phyloP scores from a whole-genome alignment of 2,888 invertebrate genomes.

The Nomada goodeniana region DNA sequence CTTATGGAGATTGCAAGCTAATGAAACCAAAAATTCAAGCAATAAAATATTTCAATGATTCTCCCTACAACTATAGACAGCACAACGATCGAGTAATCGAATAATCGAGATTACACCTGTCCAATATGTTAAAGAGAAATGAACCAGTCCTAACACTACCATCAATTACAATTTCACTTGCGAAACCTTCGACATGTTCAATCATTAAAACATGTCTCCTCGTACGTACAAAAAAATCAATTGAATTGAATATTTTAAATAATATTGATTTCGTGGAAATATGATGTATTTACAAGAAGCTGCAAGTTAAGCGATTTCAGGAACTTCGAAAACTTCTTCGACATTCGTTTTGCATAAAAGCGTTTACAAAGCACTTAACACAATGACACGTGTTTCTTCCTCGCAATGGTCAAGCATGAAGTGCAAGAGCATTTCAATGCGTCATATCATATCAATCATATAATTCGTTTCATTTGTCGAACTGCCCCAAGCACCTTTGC shows the following conservation, averaged over 20 bases:
- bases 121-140: slow-evolving; percentile 7
- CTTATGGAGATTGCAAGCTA: too few relatives aligned
- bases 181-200: not conserved
- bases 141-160: not conserved
- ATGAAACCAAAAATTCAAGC: not conserved
- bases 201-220: not conserved
- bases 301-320: not conserved
- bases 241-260: too few relatives aligned
- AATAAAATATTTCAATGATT: too few relatives aligned
- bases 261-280: not conserved
- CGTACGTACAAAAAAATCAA: not conserved
- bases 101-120: not conserved
- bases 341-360: not conserved
- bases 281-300: not conserved
- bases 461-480: not conserved
- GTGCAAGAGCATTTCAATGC: slow-evolving; percentile 13
- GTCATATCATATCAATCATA: not conserved
- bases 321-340: not conserved
- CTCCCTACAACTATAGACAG: not conserved
- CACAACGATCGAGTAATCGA: not conserved
- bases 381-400: not conserved
- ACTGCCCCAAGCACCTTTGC: not conserved
- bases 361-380: slow-evolving; percentile 4
- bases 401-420: slow-evolving; percentile 10
- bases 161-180: not conserved